A percentile compares a stretch with the other conserved stretches of the same genome.
phyloP scores from a whole-genome alignment of 2,888 invertebrate genomes.

The Acrocera orbiculus region DNA sequence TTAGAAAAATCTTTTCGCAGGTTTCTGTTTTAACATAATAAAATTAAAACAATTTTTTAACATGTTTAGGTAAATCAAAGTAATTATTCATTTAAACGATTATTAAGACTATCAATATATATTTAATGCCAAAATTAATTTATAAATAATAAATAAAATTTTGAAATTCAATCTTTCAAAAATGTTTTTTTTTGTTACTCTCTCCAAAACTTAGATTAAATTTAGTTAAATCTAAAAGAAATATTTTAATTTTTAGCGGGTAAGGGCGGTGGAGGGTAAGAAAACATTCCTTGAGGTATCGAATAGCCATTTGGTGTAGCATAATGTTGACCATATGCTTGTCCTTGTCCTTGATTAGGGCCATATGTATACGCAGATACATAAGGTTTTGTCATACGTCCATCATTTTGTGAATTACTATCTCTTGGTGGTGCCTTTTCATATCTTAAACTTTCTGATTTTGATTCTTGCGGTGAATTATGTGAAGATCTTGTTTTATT shows the following conservation, averaged over 20 bases:
- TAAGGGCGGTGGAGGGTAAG: conserved; percentile 29
- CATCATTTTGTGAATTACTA: conserved; percentile 4
- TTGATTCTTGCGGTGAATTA: not conserved
- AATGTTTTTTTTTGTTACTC: no score
- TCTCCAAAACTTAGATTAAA: no score
- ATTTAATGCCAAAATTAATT: no score
- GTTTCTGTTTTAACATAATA: no score
- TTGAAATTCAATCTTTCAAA: no score
- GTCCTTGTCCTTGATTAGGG: not conserved
- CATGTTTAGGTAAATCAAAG: no score
- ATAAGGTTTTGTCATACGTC: no score
- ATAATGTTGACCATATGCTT: conserved; percentile 17
- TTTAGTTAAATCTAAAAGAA: conserved; percentile 4
- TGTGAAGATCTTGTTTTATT: not conserved
- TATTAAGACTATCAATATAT: no score
- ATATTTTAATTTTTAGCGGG: conserved; percentile 27
- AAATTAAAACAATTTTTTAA: no score
- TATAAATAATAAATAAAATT: no score
- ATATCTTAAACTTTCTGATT: conserved; percentile 7
- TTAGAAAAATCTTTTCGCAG: no score
- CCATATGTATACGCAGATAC: not conserved
- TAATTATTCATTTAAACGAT: no score
- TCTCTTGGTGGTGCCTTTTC: not conserved
- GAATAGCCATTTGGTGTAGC: conserved; percentile 22
- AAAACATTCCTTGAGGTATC: conserved; percentile 20